phyloP scores from a whole-genome alignment of 2,797 vertebrate species.

The Monodelphis domestica region DNA sequence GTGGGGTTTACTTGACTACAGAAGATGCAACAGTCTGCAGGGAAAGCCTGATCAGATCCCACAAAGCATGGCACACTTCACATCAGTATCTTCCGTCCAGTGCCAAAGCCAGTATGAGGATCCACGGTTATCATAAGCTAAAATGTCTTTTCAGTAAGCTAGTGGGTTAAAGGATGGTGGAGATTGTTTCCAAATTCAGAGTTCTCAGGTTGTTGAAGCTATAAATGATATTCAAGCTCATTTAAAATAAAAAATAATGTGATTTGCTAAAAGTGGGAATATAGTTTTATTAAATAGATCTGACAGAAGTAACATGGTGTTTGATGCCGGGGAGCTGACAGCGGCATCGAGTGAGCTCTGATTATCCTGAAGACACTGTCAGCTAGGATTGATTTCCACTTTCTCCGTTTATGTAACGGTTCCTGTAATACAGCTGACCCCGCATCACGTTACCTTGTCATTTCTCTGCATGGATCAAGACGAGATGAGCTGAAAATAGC shows the following conservation, averaged over 20 bases:
- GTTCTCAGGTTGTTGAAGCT: conserved; percentile 76
- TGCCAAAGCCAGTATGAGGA: conserved; percentile 47
- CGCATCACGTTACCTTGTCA: conserved; percentile 96
- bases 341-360: conserved; percentile 90
- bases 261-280: conserved; percentile 89
- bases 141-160: conserved; percentile 40
- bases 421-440: conserved; percentile 96
- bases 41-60: conserved; percentile 37
- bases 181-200: conserved; percentile 70
- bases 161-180: neutral
- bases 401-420: conserved; percentile 90
- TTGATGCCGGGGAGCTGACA: conserved; percentile 88
- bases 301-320: conserved; percentile 89
- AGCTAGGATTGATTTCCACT: conserved; percentile 95
- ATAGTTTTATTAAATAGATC: conserved; percentile 86
- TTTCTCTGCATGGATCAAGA: conserved; percentile 93
- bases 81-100: conserved; percentile 18
- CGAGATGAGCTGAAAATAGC: conserved; percentile 95
- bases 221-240: conserved; percentile 73
- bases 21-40: neutral
- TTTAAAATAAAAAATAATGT: conserved; percentile 84
- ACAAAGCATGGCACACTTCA: conserved; percentile 22
- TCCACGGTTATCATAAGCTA: conserved; percentile 45
- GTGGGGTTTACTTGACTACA: neutral
- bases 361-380: conserved; percentile 98